Base-by-base conservation (phyloP, 23 tunicate species). In the Trididemnum nubilum region DNA sequence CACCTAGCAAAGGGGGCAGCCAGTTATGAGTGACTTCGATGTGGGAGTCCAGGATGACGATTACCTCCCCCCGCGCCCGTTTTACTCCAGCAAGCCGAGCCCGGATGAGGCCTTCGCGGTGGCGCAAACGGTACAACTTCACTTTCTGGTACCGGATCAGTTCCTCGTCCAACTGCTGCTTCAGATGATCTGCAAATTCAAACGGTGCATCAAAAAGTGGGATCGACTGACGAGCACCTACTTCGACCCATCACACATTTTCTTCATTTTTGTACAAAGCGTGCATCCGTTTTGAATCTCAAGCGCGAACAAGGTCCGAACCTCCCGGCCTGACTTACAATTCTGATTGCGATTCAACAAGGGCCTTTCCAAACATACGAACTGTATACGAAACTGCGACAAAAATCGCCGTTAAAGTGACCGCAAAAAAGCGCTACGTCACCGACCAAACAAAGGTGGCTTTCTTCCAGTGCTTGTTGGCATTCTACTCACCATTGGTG, bases 1-100 rank as follows among this genome's bases (percentile, higher is more conserved):
- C 26, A 87, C 91, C 93, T 58, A 89, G 36, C 40, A 84, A 36
- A 0, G 88, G 96, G 0, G 96, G 96, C 22, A 90, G 63, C 96
- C 96, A 90, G 83, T 90, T 90, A 82, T 90, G 75, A 23, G 90
- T 81, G 36, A 81, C 96, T 74, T 90, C 96, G 2, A 90, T 82
- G 60, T 90, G 96, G 1, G 96, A 90, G 59, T 90, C 96, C 2
- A 90, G 63, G 36, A 90, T 90, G 18, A 90, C 83, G 25, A 90
- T 64, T 0, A 73, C 81, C 33, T 90, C 69, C 1, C 96, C 96
- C 2, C 58, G 64, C 22, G 96, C 96, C 19, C 54, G 64, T 12
- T 85, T 31, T 5, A 90, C 79, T 0, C 96, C 96, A 73, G 83
- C 60, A n/a, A 90, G 32, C 24, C 96, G 70, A 18, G 89, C 86